phyloP scores from a whole-genome alignment of 2,888 invertebrate genomes.

The Drosophila kanekoi region DNA sequence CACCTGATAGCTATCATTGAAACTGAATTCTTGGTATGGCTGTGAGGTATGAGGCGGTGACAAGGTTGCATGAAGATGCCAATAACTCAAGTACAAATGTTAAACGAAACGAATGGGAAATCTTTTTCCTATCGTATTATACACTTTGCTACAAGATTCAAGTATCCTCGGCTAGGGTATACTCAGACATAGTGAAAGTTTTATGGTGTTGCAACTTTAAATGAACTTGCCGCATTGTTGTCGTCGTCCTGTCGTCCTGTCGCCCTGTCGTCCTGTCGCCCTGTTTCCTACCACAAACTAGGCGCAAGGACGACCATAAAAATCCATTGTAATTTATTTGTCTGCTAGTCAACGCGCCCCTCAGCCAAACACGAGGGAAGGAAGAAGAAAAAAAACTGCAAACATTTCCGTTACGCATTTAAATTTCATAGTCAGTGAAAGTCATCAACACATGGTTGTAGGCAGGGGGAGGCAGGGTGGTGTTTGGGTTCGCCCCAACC shows the following conservation, averaged over 20 bases:
- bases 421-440: slow-evolving; percentile 82
- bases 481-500: slow-evolving; percentile 30
- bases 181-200: slow-evolving; percentile 67
- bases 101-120: too few species aligned
- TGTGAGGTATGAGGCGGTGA: too few species aligned
- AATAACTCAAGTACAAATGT: too few species aligned
- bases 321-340: slow-evolving; percentile 74
- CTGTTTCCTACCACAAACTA: slow-evolving; percentile 72
- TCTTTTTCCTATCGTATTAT: too few species aligned
- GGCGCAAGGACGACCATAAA: slow-evolving; percentile 77
- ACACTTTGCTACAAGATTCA: too few species aligned
- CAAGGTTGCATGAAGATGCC: too few species aligned
- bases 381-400: slow-evolving; percentile 33
- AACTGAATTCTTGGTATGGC: too few species aligned
- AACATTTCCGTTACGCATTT: slow-evolving; percentile 82
- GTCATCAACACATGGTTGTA: slow-evolving; percentile 78
- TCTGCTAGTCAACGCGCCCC: slow-evolving; percentile 58
- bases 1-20: too few species aligned
- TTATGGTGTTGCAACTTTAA: slow-evolving; percentile 67
- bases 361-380: neutral
- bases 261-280: slow-evolving; percentile 17
- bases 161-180: slow-evolving; percentile 1
- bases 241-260: slow-evolving; percentile 23
- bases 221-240: slow-evolving; percentile 64
- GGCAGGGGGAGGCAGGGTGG: neutral